phyloP scores from a whole-genome alignment of 2,113 vertebrate genomes.

The Gobiocypris rarus region DNA sequence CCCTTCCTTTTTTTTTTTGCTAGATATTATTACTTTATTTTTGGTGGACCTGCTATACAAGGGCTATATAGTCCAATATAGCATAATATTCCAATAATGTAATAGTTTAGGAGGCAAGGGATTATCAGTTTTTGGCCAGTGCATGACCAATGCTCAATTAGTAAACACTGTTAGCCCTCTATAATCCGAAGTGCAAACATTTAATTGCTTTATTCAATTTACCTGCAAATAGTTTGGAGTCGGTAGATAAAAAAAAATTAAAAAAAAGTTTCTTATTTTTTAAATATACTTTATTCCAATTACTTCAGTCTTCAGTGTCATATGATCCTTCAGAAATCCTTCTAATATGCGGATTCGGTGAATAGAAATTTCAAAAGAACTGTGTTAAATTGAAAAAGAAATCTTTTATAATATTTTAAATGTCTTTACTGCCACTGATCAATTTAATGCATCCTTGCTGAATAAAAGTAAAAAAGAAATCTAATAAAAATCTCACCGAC shows the following conservation, averaged over 20 bases:
- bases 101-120: slow-evolving; percentile 21
- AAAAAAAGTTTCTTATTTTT: no score
- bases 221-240: neutral
- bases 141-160: slow-evolving; percentile 24
- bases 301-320: neutral
- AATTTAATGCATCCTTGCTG: neutral
- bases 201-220: slow-evolving; percentile 71
- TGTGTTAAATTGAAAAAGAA: neutral
- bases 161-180: neutral
- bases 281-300: neutral
- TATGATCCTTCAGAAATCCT: neutral
- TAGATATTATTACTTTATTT: neutral
- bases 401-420: neutral
- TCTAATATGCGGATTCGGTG: neutral
- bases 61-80: slow-evolving; percentile 41
- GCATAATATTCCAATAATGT: slow-evolving; percentile 11
- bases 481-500: neutral
- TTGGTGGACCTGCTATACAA: slow-evolving; percentile 26
- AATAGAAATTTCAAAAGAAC: neutral
- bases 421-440: neutral
- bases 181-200: slow-evolving; percentile 18
- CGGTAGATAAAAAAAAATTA: neutral
- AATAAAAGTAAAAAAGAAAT: neutral
- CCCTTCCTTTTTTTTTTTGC: neutral
- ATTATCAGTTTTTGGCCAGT: slow-evolving; percentile 9